Percentiles rank a stretch among this genome's conserved stretches.
phyloP scores from a whole-genome alignment of 1,140 invertebrate genomes.

The Nymphalis io region DNA sequence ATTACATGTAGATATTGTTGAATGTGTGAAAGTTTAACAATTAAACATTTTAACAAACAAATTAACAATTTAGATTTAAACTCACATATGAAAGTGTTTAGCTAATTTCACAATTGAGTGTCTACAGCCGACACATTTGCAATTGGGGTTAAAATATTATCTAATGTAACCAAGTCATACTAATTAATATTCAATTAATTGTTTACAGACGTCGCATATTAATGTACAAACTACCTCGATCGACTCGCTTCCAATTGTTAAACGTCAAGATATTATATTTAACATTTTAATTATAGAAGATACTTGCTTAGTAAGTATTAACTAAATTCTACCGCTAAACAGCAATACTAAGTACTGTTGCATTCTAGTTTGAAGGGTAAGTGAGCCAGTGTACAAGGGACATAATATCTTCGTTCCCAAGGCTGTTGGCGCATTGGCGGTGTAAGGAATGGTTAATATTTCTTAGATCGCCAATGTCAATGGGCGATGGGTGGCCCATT shows the following conservation, averaged over 20 bases:
- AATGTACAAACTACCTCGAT: constrained; percentile 24
- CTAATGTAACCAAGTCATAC: constrained; percentile 24
- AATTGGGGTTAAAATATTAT: constrained; percentile 36
- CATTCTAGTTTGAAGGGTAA: too few species aligned
- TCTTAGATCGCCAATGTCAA: too few species aligned
- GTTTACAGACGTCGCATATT: constrained; percentile 16
- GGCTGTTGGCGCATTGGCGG: too few species aligned
- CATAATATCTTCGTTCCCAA: too few species aligned
- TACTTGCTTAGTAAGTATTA: too few species aligned
- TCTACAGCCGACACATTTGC: constrained; percentile 27
- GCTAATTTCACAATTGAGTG: constrained; percentile 18
- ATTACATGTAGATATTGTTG: neutral
- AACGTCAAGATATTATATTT: neutral
- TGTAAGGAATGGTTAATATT: too few species aligned
- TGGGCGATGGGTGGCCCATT: too few species aligned
- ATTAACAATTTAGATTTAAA: constrained; percentile 4
- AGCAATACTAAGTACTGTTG: too few species aligned
- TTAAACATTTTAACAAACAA: too few species aligned
- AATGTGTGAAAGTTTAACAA: neutral
- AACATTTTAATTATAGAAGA: neutral
- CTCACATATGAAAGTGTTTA: constrained; percentile 14
- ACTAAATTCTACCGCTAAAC: too few species aligned
- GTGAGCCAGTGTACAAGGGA: too few species aligned
- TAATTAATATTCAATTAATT: constrained; percentile 38
- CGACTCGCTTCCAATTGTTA: neutral